Conservation (phyloP, 1,140 invertebrate species). For the Araneus ventricosus region DNA sequence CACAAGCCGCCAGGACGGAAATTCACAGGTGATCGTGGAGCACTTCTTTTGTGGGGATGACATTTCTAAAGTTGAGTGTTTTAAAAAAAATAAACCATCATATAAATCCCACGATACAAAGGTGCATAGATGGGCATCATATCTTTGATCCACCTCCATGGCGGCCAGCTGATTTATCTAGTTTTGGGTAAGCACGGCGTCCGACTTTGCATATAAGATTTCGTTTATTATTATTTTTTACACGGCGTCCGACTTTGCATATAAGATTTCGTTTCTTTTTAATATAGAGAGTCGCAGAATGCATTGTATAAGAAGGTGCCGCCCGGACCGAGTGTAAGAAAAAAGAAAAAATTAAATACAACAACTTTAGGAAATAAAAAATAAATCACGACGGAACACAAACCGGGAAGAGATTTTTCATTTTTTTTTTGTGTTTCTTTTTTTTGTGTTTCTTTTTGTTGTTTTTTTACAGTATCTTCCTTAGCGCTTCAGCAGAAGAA, state of each 20-base stretch:
- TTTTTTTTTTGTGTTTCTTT: constrained; percentile 22
- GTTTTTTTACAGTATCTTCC: constrained; percentile 3
- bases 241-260: background rate
- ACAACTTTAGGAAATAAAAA: constrained; percentile 58
- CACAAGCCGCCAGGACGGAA: constrained; percentile 63
- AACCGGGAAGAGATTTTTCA: constrained; percentile 57
- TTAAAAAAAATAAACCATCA: constrained; percentile 13
- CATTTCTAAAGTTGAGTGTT: background rate
- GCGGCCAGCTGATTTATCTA: constrained; percentile 40
- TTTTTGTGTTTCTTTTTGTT: background rate
- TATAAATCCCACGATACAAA: background rate
- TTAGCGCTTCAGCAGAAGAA: constrained; percentile 48
- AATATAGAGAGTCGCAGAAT: constrained; percentile 9
- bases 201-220: constrained; percentile 31
- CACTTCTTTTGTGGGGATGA: background rate
- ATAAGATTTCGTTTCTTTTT: background rate
- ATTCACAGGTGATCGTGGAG: constrained; percentile 6
- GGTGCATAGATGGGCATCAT: background rate
- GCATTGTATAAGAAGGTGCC: constrained; percentile 43
- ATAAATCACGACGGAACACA: constrained; percentile 53
- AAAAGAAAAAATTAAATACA: constrained; percentile 69
- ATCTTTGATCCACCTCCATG: constrained; percentile 33
- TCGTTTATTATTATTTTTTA: background rate
- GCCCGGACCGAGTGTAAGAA: constrained; percentile 35
- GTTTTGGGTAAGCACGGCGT: constrained; percentile 39